Evolutionary conservation across 2,888 invertebrate species (phyloP), one percentile per base, ranked within the genome.

Genomic region (Protodeltote pygarga): DNA sequence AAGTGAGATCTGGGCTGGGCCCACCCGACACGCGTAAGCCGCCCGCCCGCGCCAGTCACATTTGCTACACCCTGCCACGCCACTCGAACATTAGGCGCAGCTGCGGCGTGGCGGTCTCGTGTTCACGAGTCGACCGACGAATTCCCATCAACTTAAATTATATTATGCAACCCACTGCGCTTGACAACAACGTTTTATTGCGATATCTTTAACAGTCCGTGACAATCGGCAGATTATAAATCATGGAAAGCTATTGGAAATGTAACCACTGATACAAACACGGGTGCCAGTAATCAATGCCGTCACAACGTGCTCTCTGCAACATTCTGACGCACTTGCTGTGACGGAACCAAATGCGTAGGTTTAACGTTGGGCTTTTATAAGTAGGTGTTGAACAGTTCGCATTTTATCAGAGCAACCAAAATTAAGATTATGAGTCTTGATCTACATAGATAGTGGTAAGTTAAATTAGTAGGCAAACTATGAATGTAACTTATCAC

Each of bases 1-100:
- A 66, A 66, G 66, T 66, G 52, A 10, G 46, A 31, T 46, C 37
- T 19, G 17, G 32, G 34, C n/a, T n/a, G n/a, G n/a, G n/a, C n/a
- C n/a, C n/a, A n/a, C n/a, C n/a, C n/a, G n/a, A n/a, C n/a, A n/a
- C n/a, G n/a, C n/a, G n/a, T n/a, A n/a, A n/a, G 47, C 52, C 33
- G 17, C 53, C 37, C 50, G 52, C 48, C 32, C 35, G 17, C 39
- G 31, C n/a, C n/a, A 24, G 32, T 32, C 16, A 29, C 31, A 27
- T 44, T 52, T n/a, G 16, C 38, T 35, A 40, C 28, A 31, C 10
- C 32, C 10, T 27, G 9, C 13, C 24, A n/a, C n/a, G n/a, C n/a
- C n/a, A n/a, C n/a, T n/a, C n/a, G n/a, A n/a, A n/a, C n/a, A n/a
- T n/a, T n/a, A n/a, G n/a, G n/a, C n/a, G n/a, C n/a, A n/a, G n/a